Percentiles rank a stretch among this genome's conserved stretches.
phyloP scores from a whole-genome alignment of 2,888 invertebrate species.

The Volucella inflata region DNA sequence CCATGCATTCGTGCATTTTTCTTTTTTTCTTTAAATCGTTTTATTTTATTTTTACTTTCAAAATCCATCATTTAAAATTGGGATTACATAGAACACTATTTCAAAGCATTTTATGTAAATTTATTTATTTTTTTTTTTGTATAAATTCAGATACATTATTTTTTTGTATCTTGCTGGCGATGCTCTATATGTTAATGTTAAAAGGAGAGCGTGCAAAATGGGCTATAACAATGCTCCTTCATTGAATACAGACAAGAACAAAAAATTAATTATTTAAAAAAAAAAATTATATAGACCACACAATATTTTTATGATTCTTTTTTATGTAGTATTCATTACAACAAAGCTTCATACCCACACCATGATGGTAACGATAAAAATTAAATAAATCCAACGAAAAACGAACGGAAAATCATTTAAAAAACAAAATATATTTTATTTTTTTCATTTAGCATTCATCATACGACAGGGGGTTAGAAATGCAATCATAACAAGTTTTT shows the following conservation, averaged over 20 bases:
- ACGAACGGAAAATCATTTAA: constrained; percentile 46
- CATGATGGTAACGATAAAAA: constrained; percentile 65
- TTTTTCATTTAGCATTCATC: constrained; percentile 71
- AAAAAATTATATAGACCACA: constrained; percentile 68
- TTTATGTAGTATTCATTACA: constrained; percentile 63
- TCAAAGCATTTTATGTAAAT: constrained; percentile 37
- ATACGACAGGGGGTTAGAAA: constrained; percentile 76
- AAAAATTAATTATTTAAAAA: constrained; percentile 21
- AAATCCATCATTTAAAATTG: constrained; percentile 65
- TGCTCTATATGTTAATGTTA: constrained; percentile 64
- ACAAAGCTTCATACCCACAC: constrained; percentile 73
- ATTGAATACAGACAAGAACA: constrained; percentile 64
- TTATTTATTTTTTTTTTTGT: background rate
- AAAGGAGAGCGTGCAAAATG: constrained; percentile 75
- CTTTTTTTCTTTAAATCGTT: constrained; percentile 31
- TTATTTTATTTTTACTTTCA: constrained; percentile 16
- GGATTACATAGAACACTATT: constrained; percentile 71
- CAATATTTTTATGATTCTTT: constrained; percentile 55
- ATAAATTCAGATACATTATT: background rate
- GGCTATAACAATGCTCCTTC: constrained; percentile 70
- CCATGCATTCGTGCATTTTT: constrained; percentile 73
- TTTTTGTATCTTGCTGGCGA: constrained; percentile 68
- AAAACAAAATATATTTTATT: constrained; percentile 42
- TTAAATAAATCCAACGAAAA: constrained; percentile 34
- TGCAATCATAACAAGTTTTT: constrained; percentile 73